Conservation (phyloP, 2,888 invertebrate genomes). For the Lampropteryx suffumata region DNA sequence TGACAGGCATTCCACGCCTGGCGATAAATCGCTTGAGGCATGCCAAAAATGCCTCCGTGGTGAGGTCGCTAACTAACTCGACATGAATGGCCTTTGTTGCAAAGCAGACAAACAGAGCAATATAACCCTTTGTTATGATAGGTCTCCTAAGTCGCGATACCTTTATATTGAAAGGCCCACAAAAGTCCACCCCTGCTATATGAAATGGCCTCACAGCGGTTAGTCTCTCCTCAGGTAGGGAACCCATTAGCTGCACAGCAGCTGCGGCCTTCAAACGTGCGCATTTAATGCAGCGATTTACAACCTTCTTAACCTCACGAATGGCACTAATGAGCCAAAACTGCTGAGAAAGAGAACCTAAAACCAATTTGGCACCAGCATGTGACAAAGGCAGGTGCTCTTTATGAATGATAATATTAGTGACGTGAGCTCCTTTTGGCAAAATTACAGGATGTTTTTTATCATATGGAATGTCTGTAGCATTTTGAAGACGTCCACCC, state of each 20-base stretch:
- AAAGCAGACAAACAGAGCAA: background rate
- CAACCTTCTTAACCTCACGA: conserved; percentile 13
- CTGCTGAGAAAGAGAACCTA: conserved; percentile 1
- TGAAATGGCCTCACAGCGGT: conserved; percentile 14
- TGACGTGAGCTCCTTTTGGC: conserved; percentile 1
- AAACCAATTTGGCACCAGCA: background rate
- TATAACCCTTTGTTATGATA: background rate
- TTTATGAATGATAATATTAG: background rate
- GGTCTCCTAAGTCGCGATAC: background rate
- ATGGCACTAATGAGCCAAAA: conserved; percentile 1
- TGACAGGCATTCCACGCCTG: background rate
- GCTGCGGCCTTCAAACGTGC: conserved; percentile 13
- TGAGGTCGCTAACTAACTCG: background rate
- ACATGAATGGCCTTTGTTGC: background rate
- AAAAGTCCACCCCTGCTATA: conserved; percentile 14
- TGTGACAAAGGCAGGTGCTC: background rate
- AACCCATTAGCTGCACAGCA: conserved; percentile 20
- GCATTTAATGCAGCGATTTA: conserved; percentile 15
- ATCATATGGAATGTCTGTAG: conserved; percentile 5
- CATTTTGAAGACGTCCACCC: conserved; percentile 6
- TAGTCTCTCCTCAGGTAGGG: conserved; percentile 13
- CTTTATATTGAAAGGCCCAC: conserved; percentile 10
- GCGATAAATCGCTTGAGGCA: conserved; percentile 11
- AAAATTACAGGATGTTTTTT: conserved; percentile 14
- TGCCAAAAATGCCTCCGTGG: conserved; percentile 2